Conservation (phyloP, 2,888 invertebrate species). For the Eulithis prunata region DNA sequence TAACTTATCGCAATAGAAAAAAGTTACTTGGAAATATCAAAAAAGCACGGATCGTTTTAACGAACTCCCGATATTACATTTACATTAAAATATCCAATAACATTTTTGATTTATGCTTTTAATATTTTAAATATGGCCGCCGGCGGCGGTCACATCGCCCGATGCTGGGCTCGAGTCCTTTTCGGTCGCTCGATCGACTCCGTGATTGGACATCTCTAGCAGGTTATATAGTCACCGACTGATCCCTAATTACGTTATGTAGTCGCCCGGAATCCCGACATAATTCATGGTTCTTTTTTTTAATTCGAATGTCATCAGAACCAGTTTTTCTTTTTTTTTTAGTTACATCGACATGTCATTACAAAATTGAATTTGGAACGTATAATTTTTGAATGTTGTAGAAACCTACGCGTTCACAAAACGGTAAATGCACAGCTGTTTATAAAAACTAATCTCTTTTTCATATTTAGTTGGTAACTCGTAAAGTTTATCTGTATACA, state of each 20-base stretch:
- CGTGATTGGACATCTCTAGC: constrained; percentile 69
- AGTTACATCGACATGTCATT: constrained; percentile 46
- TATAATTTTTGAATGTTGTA: constrained; percentile 44
- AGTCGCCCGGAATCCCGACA: constrained; percentile 58
- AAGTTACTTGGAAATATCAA: constrained; percentile 47
- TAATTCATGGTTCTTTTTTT: constrained; percentile 58
- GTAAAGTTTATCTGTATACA: constrained; percentile 80
- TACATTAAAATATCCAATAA: constrained; percentile 77
- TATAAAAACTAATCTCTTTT: constrained; percentile 35
- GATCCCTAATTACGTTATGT: constrained; percentile 75
- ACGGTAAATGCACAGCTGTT: constrained; percentile 34
- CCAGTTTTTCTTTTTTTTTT: constrained; percentile 23
- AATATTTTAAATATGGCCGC: constrained; percentile 79
- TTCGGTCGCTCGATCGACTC: constrained; percentile 59
- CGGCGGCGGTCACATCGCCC: constrained; percentile 67
- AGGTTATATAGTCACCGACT: constrained; percentile 57
- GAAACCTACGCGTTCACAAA: constrained; percentile 32
- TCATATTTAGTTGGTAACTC: constrained; percentile 49
- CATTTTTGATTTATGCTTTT: constrained; percentile 77
- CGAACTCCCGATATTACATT: constrained; percentile 62
- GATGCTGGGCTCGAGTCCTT: constrained; percentile 56
- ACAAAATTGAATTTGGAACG: constrained; percentile 47
- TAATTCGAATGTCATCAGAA: constrained; percentile 49
- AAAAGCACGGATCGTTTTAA: constrained; percentile 49
- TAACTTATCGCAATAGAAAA: constrained; percentile 51